phyloP scores from a whole-genome alignment of 2,113 vertebrate species.

The Myotis lucifugus region DNA sequence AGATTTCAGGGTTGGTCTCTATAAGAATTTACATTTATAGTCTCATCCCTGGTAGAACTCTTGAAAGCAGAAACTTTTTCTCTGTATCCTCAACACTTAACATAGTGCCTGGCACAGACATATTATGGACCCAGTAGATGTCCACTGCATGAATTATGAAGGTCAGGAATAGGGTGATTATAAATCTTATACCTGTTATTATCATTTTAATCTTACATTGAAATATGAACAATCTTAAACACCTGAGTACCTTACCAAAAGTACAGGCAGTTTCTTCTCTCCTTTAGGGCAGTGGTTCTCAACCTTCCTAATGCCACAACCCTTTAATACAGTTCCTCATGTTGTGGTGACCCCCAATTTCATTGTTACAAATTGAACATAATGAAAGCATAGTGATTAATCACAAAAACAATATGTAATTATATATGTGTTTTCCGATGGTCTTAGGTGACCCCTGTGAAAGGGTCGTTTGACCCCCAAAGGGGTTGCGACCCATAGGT shows the following conservation, averaged over 20 bases:
- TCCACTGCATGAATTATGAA: conserved; percentile 49
- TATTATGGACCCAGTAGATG: conserved; percentile 38
- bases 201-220: conserved; percentile 58
- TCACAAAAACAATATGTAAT: too few species aligned
- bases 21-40: conserved; percentile 41
- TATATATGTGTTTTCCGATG: too few species aligned
- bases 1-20: conserved; percentile 33
- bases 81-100: conserved; percentile 39
- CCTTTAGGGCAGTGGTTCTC: background rate
- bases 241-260: conserved; percentile 43
- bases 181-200: conserved; percentile 53
- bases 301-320: too few species aligned
- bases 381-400: too few species aligned
- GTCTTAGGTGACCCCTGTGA: too few species aligned
- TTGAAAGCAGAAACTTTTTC: conserved; percentile 46
- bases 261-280: conserved; percentile 56
- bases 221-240: conserved; percentile 48
- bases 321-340: too few species aligned
- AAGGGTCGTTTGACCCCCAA: too few species aligned
- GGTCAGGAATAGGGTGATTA: conserved; percentile 40
- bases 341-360: too few species aligned
- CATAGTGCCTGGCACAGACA: conserved; percentile 34
- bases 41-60: conserved; percentile 49
- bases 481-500: too few species aligned
- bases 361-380: too few species aligned